phyloP scores from a whole-genome alignment of 1,140 invertebrate species.

The Conopomorpha cramerella region DNA sequence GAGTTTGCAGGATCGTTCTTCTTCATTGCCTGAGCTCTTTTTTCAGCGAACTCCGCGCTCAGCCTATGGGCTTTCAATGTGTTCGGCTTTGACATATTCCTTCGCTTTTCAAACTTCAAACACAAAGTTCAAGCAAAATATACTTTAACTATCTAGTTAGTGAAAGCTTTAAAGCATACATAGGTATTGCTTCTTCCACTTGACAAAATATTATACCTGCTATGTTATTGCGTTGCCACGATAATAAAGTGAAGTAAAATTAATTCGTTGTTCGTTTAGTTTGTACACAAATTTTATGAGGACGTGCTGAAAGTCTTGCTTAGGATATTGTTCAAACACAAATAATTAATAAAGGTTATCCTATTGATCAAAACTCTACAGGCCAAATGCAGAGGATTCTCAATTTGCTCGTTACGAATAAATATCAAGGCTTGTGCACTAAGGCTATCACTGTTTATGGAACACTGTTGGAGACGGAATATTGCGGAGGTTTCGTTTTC shows the following conservation, averaged over 20 bases:
- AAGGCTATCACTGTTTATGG: too few species aligned
- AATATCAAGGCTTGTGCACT: too few species aligned
- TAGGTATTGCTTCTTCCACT: constrained; percentile 8
- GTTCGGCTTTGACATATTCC: constrained; percentile 45
- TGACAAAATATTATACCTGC: too few species aligned
- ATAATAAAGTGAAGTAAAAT: constrained; percentile 14
- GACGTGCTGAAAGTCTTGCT: constrained; percentile 39
- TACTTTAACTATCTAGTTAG: too few species aligned
- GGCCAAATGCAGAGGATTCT: too few species aligned
- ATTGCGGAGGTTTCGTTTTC: constrained; percentile 32
- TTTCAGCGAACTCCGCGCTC: constrained; percentile 49
- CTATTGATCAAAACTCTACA: constrained; percentile 50
- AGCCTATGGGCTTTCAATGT: constrained; percentile 48
- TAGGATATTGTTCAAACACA: constrained; percentile 3
- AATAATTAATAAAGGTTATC: constrained; percentile 14
- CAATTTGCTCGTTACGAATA: too few species aligned
- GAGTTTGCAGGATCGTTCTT: constrained; percentile 38
- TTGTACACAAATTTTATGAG: constrained; percentile 42
- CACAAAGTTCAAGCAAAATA: too few species aligned
- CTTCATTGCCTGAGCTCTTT: constrained; percentile 35
- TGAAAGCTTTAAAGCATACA: constrained; percentile 10
- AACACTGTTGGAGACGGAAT: too few species aligned
- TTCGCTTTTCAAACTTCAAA: neutral
- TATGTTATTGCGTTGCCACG: constrained; percentile 43
- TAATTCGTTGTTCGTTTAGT: constrained; percentile 20